A percentile compares a stretch with the other conserved stretches of the same genome.
These are phyloP conservation scores for Acleris laterana DNA, from an alignment of 2,888 invertebrate species.

Conservation along the genomic window DNA sequence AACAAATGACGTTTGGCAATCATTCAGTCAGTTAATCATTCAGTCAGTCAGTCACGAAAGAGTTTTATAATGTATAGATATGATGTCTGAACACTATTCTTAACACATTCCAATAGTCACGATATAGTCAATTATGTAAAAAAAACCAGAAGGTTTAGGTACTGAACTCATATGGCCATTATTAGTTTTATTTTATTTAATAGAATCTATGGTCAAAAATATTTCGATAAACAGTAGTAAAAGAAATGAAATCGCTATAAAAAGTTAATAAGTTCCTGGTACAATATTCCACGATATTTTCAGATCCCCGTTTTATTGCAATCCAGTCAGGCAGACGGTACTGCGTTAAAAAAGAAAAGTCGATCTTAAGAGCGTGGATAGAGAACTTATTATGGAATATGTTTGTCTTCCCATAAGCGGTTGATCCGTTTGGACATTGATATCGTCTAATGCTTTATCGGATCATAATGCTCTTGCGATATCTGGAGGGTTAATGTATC, in stretches of 20 bases:
- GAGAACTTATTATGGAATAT: background rate
- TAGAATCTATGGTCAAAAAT: background rate
- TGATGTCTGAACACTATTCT: too few relatives aligned
- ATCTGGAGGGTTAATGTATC: constrained; percentile 9
- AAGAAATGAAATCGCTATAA: constrained; percentile 9
- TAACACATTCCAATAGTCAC: too few relatives aligned
- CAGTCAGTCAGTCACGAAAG: too few relatives aligned
- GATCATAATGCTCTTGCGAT: constrained; percentile 27
- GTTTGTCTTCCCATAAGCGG: constrained; percentile 3
- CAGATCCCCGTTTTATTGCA: constrained; percentile 28
- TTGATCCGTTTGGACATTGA: constrained; percentile 30
- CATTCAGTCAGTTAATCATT: too few relatives aligned
- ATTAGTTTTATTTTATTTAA: too few relatives aligned
- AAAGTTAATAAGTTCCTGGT: constrained; percentile 22
- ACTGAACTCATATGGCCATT: too few relatives aligned
- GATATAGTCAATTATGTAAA: too few relatives aligned
- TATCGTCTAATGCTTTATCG: constrained; percentile 28
- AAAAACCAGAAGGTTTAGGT: too few relatives aligned
- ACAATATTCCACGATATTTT: constrained; percentile 23
- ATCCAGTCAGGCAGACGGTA: background rate
- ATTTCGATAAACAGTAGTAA: constrained; percentile 12
- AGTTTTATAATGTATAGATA: too few relatives aligned
- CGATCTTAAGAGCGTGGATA: constrained; percentile 1
- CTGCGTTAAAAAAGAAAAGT: constrained; percentile 2
- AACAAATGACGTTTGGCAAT: background rate